Evolutionary conservation across 2,797 vertebrate genomes (phyloP).

Genomic region (Lophius americanus): DNA sequence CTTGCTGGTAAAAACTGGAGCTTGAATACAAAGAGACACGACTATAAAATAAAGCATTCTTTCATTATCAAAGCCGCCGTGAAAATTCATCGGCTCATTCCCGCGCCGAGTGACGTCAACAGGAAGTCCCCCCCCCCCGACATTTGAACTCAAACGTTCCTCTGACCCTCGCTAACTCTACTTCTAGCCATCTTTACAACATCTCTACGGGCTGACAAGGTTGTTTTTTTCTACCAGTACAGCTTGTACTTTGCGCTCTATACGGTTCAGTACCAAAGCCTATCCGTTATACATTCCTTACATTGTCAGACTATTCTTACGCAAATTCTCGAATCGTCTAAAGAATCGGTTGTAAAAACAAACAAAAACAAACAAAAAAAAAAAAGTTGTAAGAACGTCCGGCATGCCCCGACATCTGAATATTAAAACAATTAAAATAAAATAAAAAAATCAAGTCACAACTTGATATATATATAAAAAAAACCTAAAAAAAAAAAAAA

Average conservation of each 20-base stretch:
- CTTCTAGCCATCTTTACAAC: slow-evolving; percentile 56
- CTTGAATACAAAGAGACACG: slow-evolving; percentile 52
- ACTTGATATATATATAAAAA: slow-evolving; percentile 31
- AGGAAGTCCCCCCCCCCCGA: no score
- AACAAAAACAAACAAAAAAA: not conserved
- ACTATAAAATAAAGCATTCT: slow-evolving; percentile 66
- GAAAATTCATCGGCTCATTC: slow-evolving; percentile 40
- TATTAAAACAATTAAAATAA: slow-evolving; percentile 21
- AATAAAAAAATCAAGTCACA: slow-evolving; percentile 49
- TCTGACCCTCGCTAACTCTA: slow-evolving; percentile 70
- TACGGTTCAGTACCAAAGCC: slow-evolving; percentile 69
- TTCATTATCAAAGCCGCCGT: slow-evolving; percentile 61
- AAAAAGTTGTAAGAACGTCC: slow-evolving; percentile 58
- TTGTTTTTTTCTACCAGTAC: slow-evolving; percentile 56
- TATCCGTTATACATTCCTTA: slow-evolving; percentile 70
- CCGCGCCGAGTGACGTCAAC: not conserved
- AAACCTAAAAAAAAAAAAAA: no score
- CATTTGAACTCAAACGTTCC: slow-evolving; percentile 43
- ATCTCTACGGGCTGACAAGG: slow-evolving; percentile 57
- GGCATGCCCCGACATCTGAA: slow-evolving; percentile 57
- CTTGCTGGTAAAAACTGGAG: slow-evolving; percentile 57
- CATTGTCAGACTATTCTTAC: slow-evolving; percentile 63
- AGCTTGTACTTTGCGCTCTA: slow-evolving; percentile 59
- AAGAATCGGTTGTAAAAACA: slow-evolving; percentile 33
- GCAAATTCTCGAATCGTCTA: slow-evolving; percentile 54